A percentile compares a stretch with the other conserved stretches of the same genome.
These are phyloP conservation scores for Oxyura jamaicensis DNA, from an alignment of 2,113 vertebrate genomes.

Conservation along the genomic window DNA sequence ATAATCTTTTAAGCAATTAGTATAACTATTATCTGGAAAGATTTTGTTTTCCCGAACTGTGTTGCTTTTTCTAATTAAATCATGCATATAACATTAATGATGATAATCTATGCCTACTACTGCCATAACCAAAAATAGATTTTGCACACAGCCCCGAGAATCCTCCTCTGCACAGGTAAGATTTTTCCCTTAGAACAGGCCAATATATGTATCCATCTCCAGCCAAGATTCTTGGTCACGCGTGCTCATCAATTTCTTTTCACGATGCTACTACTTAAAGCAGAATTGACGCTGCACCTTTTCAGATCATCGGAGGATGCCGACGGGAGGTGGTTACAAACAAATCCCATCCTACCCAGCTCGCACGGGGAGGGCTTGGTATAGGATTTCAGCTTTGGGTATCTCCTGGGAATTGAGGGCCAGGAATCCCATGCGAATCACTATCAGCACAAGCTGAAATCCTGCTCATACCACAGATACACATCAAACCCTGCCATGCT, in stretches of 20 bases:
- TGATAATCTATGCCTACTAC: neutral
- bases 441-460: neutral
- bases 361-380: accelerated
- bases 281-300: neutral
- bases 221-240: neutral
- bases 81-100: neutral
- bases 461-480: neutral
- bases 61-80: slow-evolving; percentile 33
- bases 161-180: neutral
- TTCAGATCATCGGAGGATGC: neutral
- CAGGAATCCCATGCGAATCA: neutral
- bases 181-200: neutral
- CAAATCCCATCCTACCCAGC: neutral
- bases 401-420: neutral
- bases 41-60: slow-evolving; percentile 16
- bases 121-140: neutral
- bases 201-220: neutral
- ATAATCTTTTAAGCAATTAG: slow-evolving; percentile 15
- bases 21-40: neutral
- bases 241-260: neutral
- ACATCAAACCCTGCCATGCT: neutral
- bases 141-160: neutral
- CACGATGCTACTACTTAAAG: neutral
- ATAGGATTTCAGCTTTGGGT: neutral
- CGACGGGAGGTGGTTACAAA: neutral